phyloP scores from a whole-genome alignment of 2,113 vertebrate genomes.

The Sturnira hondurensis region DNA sequence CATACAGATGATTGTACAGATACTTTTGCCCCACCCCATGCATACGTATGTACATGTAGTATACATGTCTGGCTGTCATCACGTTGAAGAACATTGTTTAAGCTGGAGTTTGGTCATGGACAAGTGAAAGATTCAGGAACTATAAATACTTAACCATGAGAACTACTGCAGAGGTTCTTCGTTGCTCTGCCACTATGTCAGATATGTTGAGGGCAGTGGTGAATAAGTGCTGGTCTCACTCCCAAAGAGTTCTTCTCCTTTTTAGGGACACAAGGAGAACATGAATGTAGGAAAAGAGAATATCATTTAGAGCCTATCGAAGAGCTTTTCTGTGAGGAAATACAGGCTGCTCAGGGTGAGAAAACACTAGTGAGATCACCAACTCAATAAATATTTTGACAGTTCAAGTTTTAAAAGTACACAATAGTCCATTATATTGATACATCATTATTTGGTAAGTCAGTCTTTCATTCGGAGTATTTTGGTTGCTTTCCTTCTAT shows the following conservation, averaged over 20 bases:
- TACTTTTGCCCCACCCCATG: too few relatives aligned
- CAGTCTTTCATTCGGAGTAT: background rate
- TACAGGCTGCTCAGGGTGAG: background rate
- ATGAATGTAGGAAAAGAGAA: background rate
- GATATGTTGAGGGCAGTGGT: background rate
- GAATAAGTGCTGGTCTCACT: background rate
- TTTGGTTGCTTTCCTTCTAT: background rate
- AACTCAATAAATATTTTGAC: conserved; percentile 1
- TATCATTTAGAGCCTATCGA: background rate
- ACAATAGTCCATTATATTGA: background rate
- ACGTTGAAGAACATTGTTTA: background rate
- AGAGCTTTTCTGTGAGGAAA: background rate
- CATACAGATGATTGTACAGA: too few relatives aligned
- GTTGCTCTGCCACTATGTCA: background rate
- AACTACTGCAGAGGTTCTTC: background rate
- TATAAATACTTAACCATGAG: background rate
- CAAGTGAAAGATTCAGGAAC: background rate
- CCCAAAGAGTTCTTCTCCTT: background rate
- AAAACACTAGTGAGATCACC: background rate
- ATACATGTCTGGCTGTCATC: background rate
- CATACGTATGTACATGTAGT: background rate
- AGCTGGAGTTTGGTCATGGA: background rate
- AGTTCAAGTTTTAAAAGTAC: background rate
- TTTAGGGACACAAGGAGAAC: background rate
- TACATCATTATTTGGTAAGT: background rate